Evolutionary conservation across 2,888 invertebrate genomes (phyloP), one percentile per base, ranked within the genome.

Genomic region (Torymus auratus): DNA sequence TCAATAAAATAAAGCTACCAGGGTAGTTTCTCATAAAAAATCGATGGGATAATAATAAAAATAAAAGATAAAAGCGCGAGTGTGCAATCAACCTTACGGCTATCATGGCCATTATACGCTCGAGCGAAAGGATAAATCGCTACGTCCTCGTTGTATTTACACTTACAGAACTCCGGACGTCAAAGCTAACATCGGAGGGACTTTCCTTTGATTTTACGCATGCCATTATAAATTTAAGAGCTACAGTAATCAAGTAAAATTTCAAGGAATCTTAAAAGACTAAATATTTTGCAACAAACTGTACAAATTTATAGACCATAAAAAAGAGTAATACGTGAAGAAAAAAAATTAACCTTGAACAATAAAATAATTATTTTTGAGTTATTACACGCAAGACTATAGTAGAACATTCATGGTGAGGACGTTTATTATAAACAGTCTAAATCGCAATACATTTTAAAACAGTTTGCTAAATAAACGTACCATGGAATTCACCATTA

Each of bases 41-140:
- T 75, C 60, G 53, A 72, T 56, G 56, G 58, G 58, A 55, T 17
- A 68, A 14, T 60, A 60, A 14, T 71, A 70, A 53, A 68, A 53
- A 41, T 13, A n/a, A 41, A 62, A n/a, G 52, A 78, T 41, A 60
- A 74, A 78, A 76, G 76, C 15, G 56, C 71, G 62, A 64, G 28
- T 76, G 62, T 55, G 72, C 79, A 82, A 69, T 79, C 60, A 65
- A 76, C 60, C 73, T 77, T 61, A 67, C 72, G 65, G 81, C 80
- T 79, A 56, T 70, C 76, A 84, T 84, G 86, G 87, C 85, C 85
- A 87, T 88, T 87, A 86, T 85, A 88, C 81, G 84, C 86, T 87
- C 86, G 84, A 85, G 87, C 82, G 76, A 85, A 84, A 84, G 83
- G 82, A 84, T 84, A 82, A 68, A 77, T 81, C 65, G 61, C 72